Conservation (phyloP, 2,797 vertebrate species). For the Amblyraja radiata region DNA sequence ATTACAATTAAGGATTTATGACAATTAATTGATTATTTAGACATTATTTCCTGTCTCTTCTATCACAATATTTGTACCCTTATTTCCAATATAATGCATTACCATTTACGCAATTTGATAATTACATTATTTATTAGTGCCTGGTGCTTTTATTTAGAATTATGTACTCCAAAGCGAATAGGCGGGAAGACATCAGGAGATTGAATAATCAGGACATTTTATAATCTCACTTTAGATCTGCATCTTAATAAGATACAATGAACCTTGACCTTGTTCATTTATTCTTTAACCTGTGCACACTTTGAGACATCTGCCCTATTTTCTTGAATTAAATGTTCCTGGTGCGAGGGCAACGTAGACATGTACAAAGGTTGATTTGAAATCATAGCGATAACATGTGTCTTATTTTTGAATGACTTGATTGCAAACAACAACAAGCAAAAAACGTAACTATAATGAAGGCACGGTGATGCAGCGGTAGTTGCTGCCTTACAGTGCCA, state of each 20-base stretch:
- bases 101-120: background rate
- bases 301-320: constrained; percentile 68
- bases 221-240: constrained; percentile 57
- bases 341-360: constrained; percentile 61
- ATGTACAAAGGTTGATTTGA: constrained; percentile 53
- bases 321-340: constrained; percentile 62
- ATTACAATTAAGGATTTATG: background rate
- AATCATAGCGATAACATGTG: background rate
- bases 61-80: background rate
- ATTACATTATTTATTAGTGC: background rate
- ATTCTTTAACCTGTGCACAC: constrained; percentile 58
- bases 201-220: constrained; percentile 43
- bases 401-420: background rate
- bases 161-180: background rate
- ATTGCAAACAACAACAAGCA: background rate
- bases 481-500: too few relatives aligned
- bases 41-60: background rate
- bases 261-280: constrained; percentile 50
- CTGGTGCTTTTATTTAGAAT: background rate
- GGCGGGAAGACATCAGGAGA: background rate
- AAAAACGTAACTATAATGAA: background rate
- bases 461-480: too few relatives aligned
- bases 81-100: background rate
- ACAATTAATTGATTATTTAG: background rate
- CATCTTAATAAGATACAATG: constrained; percentile 55